Conservation (phyloP, 2,113 vertebrate genomes). For the Equus quagga region DNA sequence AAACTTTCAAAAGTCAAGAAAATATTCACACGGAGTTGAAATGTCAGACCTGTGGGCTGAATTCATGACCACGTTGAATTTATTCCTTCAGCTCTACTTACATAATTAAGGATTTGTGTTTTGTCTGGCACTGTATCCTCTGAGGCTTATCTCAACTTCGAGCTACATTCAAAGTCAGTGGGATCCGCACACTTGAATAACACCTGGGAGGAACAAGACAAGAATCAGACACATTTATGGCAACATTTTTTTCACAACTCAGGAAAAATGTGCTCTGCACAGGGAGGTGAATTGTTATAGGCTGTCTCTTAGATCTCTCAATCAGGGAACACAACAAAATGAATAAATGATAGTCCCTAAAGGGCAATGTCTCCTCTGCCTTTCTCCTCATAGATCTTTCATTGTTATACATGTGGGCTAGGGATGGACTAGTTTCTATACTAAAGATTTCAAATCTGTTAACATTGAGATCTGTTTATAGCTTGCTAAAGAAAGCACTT, state of each 20-base stretch:
- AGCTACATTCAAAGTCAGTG: conserved; percentile 47
- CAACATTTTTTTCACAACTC: conserved; percentile 54
- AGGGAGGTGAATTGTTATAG: conserved; percentile 48
- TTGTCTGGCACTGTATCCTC: background rate
- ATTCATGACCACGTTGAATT: background rate
- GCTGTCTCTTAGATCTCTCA: conserved; percentile 61
- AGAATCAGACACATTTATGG: conserved; percentile 75
- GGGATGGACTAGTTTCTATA: background rate
- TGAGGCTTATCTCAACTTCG: conserved; percentile 20
- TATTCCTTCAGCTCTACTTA: conserved; percentile 42
- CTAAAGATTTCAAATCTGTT: conserved; percentile 71
- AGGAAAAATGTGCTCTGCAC: conserved; percentile 45
- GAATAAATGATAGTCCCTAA: conserved; percentile 48
- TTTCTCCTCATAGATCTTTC: conserved; percentile 45
- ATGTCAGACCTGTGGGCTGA: background rate
- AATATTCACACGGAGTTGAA: background rate
- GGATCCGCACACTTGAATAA: conserved; percentile 48
- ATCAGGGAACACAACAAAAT: conserved; percentile 53
- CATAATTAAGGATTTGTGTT: conserved; percentile 55
- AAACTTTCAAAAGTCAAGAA: conserved; percentile 46
- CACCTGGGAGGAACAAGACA: conserved; percentile 63
- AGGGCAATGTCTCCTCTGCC: conserved; percentile 43
- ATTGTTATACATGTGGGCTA: background rate
- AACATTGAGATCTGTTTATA: conserved; percentile 61
- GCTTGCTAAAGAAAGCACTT: conserved; percentile 69